These are phyloP conservation scores for Habrosyne pyritoides DNA, from an alignment of 2,888 invertebrate species.

Conservation along the genomic window DNA sequence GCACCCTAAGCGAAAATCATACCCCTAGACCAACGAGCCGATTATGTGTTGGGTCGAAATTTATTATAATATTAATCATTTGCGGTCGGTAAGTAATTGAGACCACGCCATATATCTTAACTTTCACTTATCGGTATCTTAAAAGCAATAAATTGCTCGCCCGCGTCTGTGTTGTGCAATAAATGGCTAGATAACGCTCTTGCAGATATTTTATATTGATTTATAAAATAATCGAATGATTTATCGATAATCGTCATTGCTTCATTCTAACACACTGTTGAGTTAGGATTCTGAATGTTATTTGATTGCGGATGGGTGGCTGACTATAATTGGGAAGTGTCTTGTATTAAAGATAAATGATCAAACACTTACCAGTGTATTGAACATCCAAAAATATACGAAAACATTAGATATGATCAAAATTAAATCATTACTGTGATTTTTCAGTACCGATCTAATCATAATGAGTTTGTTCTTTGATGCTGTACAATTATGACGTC, in stretches of 20 bases:
- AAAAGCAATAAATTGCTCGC: constrained; percentile 6
- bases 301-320: too few relatives aligned
- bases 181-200: neutral
- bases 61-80: neutral
- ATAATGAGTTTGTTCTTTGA: too few relatives aligned
- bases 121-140: constrained; percentile 9
- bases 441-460: too few relatives aligned
- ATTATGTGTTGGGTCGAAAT: neutral
- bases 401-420: too few relatives aligned
- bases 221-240: neutral
- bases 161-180: constrained; percentile 5
- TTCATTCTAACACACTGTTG: neutral
- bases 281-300: too few relatives aligned
- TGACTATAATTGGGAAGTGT: too few relatives aligned
- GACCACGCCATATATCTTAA: constrained; percentile 3
- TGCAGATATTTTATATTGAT: neutral
- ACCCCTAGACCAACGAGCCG: constrained; percentile 83
- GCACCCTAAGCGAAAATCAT: constrained; percentile 83
- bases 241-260: neutral
- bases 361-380: too few relatives aligned
- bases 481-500: too few relatives aligned
- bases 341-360: too few relatives aligned
- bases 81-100: neutral
- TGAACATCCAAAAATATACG: too few relatives aligned
- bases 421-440: too few relatives aligned